These are phyloP conservation scores for Congeria kusceri DNA, from an alignment of 2,888 invertebrate genomes.

Conservation along the genomic window DNA sequence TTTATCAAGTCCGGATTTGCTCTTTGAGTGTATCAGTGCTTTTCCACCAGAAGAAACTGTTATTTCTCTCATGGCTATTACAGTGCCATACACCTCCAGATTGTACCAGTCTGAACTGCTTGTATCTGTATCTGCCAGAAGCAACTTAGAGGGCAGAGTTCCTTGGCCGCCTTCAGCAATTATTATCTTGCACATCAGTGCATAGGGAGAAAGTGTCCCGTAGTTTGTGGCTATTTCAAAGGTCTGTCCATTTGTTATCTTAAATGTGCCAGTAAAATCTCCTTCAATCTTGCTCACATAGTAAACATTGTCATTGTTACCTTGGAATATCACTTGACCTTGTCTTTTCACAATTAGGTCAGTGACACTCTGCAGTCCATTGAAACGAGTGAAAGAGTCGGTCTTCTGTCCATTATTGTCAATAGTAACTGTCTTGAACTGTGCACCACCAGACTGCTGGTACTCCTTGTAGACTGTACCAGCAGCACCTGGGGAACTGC, in stretches of 20 bases:
- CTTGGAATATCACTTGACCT: conserved; percentile 44
- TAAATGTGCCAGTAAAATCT: conserved; percentile 67
- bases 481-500: conserved; percentile 62
- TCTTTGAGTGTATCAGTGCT: conserved; percentile 60
- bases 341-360: conserved; percentile 57
- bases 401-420: conserved; percentile 60
- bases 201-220: conserved; percentile 71
- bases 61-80: conserved; percentile 67
- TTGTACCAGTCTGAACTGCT: conserved; percentile 55
- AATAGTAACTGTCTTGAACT: conserved; percentile 45
- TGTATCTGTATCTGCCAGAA: conserved; percentile 62
- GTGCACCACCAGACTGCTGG: conserved; percentile 56
- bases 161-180: conserved; percentile 53
- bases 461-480: conserved; percentile 70
- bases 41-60: conserved; percentile 68
- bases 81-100: conserved; percentile 66
- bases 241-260: conserved; percentile 54
- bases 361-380: conserved; percentile 33
- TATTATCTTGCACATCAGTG: conserved; percentile 65
- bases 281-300: conserved; percentile 53
- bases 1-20: conserved; percentile 57
- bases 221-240: conserved; percentile 69
- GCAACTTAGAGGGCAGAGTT: conserved; percentile 67
- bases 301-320: conserved; percentile 7
- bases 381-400: conserved; percentile 38